Conservation (phyloP, 2,113 vertebrate genomes). For the Leucopsar rothschildi region DNA sequence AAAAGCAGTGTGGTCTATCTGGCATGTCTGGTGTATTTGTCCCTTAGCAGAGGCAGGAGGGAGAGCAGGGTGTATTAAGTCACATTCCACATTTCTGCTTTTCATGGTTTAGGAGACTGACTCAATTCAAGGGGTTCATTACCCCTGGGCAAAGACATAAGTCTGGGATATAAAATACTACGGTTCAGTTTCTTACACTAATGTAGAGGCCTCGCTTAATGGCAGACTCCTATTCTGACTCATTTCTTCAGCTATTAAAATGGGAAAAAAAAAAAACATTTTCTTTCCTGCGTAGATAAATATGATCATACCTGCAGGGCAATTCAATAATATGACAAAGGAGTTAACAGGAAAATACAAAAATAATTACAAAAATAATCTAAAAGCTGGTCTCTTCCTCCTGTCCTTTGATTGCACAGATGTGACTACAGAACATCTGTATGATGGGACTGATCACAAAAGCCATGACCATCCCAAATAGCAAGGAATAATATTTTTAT, state of each 20-base stretch:
- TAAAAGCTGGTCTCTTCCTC: not conserved
- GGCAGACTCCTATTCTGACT: not conserved
- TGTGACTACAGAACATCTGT: not conserved
- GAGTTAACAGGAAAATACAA: not conserved
- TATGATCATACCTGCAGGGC: not conserved
- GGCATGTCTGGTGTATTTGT: not conserved
- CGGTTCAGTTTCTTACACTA: not conserved
- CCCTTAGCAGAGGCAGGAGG: not conserved
- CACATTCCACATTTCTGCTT: not conserved
- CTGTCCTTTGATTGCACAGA: not conserved
- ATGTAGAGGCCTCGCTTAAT: not conserved
- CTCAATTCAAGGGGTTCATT: not conserved
- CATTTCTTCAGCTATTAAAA: not conserved
- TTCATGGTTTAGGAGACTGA: not conserved
- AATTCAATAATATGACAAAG: not conserved
- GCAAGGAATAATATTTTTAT: not conserved
- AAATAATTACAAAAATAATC: not conserved
- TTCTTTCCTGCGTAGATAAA: not conserved
- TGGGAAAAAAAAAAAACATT: not conserved
- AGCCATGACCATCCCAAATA: not conserved
- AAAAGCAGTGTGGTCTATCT: not conserved
- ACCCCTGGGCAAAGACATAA: fast-evolving
- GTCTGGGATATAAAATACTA: not conserved
- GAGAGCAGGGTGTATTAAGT: not conserved
- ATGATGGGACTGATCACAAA: not conserved